Evolutionary conservation across 2,888 invertebrate species (phyloP).

Genomic region (Lasioglossum figueresi): DNA sequence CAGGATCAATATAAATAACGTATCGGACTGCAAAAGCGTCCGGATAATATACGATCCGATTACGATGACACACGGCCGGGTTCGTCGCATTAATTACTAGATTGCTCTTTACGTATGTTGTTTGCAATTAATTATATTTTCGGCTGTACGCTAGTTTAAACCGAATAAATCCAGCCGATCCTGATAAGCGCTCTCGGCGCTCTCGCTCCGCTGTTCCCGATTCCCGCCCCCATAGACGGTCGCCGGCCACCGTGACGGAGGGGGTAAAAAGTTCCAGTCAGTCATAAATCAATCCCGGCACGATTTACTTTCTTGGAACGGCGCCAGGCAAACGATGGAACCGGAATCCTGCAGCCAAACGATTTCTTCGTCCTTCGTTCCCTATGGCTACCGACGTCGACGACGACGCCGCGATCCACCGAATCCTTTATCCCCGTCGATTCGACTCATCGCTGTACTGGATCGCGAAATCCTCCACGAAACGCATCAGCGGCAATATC

Average conservation of each 20-base stretch:
- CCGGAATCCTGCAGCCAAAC: slow-evolving; percentile 62
- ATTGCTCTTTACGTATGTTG: slow-evolving; percentile 39
- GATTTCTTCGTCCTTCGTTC: slow-evolving; percentile 71
- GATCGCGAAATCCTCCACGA: slow-evolving; percentile 1
- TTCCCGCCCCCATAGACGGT: slow-evolving; percentile 1
- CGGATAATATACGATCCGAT: slow-evolving; percentile 38
- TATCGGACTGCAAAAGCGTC: slow-evolving; percentile 23
- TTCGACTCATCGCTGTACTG: slow-evolving; percentile 57
- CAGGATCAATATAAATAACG: slow-evolving; percentile 20
- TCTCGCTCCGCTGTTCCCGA: not conserved
- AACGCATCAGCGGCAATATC: slow-evolving; percentile 54
- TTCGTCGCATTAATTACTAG: slow-evolving; percentile 43
- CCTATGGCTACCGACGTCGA: not conserved
- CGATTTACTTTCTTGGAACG: slow-evolving; percentile 71
- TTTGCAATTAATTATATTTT: slow-evolving; percentile 63
- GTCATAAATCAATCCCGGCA: slow-evolving; percentile 72
- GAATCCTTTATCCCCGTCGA: slow-evolving; percentile 56
- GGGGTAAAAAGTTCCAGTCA: slow-evolving; percentile 68
- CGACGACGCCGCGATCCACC: slow-evolving; percentile 41
- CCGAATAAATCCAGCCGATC: slow-evolving; percentile 64
- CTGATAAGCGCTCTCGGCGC: slow-evolving; percentile 59
- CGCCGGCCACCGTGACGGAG: slow-evolving; percentile 29
- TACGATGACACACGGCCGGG: slow-evolving; percentile 25
- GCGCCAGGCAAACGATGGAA: slow-evolving; percentile 67
- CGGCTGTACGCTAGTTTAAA: slow-evolving; percentile 38